Percentiles rank a stretch among this genome's conserved stretches.
Evolutionary conservation across 2,113 vertebrate species (phyloP).

Genomic region (Pterophyllum scalare): DNA sequence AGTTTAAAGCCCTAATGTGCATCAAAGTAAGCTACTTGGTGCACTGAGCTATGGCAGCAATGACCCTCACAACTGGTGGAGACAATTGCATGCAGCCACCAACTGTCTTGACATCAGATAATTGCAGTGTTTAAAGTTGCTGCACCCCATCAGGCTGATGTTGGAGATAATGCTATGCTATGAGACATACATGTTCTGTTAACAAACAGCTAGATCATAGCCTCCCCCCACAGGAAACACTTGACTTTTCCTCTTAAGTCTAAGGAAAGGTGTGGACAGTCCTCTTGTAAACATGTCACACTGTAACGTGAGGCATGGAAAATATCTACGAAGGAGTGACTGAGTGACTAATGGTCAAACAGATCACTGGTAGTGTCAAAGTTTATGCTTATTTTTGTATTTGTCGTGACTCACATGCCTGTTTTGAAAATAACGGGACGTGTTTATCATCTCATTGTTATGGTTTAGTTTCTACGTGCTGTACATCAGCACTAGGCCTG

Average conservation of each 20-base stretch:
- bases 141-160: constrained; percentile 4
- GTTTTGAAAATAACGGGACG: constrained; percentile 2
- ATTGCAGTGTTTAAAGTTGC: constrained; percentile 32
- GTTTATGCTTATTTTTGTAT: constrained; percentile 16
- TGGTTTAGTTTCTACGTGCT: constrained; percentile 52
- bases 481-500: constrained; percentile 35
- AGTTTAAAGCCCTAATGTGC: neutral
- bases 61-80: neutral
- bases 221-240: constrained; percentile 10
- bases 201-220: constrained; percentile 9
- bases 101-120: constrained; percentile 15
- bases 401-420: neutral
- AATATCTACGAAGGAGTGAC: neutral
- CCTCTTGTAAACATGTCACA: constrained; percentile 39
- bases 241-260: neutral
- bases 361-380: neutral
- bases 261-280: neutral
- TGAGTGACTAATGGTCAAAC: neutral
- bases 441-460: constrained; percentile 16
- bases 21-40: neutral
- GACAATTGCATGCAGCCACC: constrained; percentile 3
- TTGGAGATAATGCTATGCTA: constrained; percentile 26
- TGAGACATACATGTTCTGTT: constrained; percentile 20
- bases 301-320: neutral
- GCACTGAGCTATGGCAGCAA: neutral